These are phyloP conservation scores for Ricordea florida DNA, from an alignment of 92 coral and sea anemone species.

Conservation along the genomic window DNA sequence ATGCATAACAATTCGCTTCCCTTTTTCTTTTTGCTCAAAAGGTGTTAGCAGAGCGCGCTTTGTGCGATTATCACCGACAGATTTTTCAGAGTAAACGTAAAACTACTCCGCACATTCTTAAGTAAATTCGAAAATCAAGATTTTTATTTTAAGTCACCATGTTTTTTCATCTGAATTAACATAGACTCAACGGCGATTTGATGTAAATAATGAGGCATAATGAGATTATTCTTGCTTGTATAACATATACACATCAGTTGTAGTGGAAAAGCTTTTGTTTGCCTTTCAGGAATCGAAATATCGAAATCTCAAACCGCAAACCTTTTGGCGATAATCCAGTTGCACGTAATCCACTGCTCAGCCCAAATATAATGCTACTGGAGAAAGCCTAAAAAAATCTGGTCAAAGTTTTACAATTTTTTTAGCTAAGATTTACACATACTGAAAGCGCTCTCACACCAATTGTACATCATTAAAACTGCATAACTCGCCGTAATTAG, in stretches of 20 bases:
- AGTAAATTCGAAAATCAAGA: slow-evolving; percentile 5
- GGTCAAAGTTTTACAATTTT: too few relatives aligned
- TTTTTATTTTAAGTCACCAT: not conserved
- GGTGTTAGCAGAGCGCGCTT: slow-evolving; percentile 10
- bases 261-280: slow-evolving; percentile 53
- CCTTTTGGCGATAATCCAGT: not conserved
- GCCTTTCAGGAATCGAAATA: not conserved
- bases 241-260: slow-evolving; percentile 72
- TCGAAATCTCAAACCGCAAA: not conserved
- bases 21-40: slow-evolving; percentile 47
- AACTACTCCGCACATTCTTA: slow-evolving; percentile 5
- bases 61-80: not conserved
- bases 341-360: not conserved
- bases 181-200: slow-evolving; percentile 25
- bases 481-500: slow-evolving; percentile 52
- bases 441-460: slow-evolving; percentile 10
- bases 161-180: slow-evolving; percentile 23
- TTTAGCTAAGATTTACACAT: too few relatives aligned
- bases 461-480: slow-evolving; percentile 34
- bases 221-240: slow-evolving; percentile 84
- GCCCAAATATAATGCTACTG: not conserved
- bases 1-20: slow-evolving; percentile 45
- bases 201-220: slow-evolving; percentile 71
- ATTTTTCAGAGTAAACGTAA: not conserved
- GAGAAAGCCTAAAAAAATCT: not conserved